Percentiles rank a stretch among this genome's conserved stretches.
Conservation (phyloP, 2,113 vertebrate genomes). For the Arenaria interpres region DNA sequence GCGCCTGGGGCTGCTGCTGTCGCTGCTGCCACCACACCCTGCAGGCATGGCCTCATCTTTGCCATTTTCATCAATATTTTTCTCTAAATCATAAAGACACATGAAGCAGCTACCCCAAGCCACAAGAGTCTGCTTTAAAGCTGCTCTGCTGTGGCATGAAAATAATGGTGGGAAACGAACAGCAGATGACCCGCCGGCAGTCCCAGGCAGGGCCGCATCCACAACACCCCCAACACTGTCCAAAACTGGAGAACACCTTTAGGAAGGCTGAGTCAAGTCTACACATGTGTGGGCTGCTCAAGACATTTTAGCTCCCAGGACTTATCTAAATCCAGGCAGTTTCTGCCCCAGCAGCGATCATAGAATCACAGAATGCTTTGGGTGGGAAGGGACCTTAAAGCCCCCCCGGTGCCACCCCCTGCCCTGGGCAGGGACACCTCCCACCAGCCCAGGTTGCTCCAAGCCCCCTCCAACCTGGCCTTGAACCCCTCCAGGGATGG, state of each 20-base stretch:
- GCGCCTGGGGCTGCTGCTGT: not conserved
- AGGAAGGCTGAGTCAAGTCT: not conserved
- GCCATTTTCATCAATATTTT: not conserved
- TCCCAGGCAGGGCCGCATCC: not conserved
- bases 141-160: not conserved
- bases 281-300: rapidly evolving
- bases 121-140: not conserved
- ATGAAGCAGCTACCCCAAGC: not conserved
- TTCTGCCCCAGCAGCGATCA: not conserved
- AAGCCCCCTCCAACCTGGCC: too few species aligned
- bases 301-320: not conserved
- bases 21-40: not conserved
- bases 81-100: not conserved
- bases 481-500: not conserved
- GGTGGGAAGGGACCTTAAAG: not conserved
- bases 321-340: not conserved
- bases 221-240: not conserved
- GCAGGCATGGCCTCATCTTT: not conserved
- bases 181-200: not conserved
- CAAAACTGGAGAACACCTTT: not conserved
- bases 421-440: not conserved
- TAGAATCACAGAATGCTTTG: not conserved
- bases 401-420: not conserved
- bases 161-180: not conserved
- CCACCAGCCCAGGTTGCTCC: not conserved